These are phyloP conservation scores for Hippocampus mohnikei DNA, from an alignment of 2,113 vertebrate genomes.

Conservation along the genomic window DNA sequence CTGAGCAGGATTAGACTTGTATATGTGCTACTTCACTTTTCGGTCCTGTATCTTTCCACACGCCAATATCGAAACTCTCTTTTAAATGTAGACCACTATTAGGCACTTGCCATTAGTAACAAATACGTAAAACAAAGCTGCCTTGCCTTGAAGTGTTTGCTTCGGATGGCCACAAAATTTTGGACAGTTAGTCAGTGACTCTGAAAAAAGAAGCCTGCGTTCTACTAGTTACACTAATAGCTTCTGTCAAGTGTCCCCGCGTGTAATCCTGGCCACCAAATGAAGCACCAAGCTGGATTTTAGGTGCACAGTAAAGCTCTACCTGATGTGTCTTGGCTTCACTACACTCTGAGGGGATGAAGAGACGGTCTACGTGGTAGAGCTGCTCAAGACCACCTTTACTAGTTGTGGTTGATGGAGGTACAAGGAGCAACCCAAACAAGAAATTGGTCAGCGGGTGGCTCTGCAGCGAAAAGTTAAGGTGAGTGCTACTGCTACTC, in stretches of 20 bases:
- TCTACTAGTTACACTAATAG: conserved; percentile 51
- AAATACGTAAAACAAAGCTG: neutral
- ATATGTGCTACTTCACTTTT: neutral
- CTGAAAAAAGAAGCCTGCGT: conserved; percentile 36
- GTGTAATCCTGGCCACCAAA: conserved; percentile 60
- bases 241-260: conserved; percentile 39
- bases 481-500: conserved; percentile 36
- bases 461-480: conserved; percentile 6
- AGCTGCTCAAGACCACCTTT: neutral
- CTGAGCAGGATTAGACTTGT: conserved; percentile 57
- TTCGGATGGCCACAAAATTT: conserved; percentile 3
- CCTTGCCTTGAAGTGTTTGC: neutral
- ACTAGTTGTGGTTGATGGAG: conserved; percentile 24
- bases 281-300: conserved; percentile 57
- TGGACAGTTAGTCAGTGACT: neutral
- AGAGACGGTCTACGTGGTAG: conserved; percentile 1
- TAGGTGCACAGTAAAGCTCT: conserved; percentile 40
- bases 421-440: neutral
- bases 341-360: conserved; percentile 13
- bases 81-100: too few relatives aligned
- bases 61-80: neutral
- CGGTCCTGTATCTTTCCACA: neutral
- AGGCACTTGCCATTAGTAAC: neutral
- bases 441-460: conserved; percentile 6
- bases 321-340: conserved; percentile 24